Evolutionary conservation across 2,113 vertebrate genomes (phyloP).

Genomic region (Psephotus haematonotus): DNA sequence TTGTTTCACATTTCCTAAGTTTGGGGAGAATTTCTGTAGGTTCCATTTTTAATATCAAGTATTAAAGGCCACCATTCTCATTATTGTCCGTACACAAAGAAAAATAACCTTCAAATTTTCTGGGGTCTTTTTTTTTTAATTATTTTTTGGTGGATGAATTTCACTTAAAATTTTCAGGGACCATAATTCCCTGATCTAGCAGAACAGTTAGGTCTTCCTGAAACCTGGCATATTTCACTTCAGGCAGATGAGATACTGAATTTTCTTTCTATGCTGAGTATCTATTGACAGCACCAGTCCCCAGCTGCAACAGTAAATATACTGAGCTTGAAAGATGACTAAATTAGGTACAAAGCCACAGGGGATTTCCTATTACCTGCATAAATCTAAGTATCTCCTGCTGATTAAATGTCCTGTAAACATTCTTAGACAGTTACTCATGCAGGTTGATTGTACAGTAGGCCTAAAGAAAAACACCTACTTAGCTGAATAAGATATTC

Average conservation of each 20-base stretch:
- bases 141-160: neutral
- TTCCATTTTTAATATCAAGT: neutral
- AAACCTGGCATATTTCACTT: neutral
- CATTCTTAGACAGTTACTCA: slow-evolving; percentile 45
- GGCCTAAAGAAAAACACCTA: neutral
- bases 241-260: neutral
- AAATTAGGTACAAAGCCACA: slow-evolving; percentile 24
- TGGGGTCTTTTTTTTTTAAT: neutral
- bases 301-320: slow-evolving; percentile 31
- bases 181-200: neutral
- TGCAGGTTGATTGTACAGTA: neutral
- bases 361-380: slow-evolving; percentile 31
- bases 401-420: slow-evolving; percentile 33
- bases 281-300: neutral
- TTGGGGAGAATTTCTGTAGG: neutral
- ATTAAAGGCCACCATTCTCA: neutral
- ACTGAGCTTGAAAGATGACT: neutral
- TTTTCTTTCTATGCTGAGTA: neutral
- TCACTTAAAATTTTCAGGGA: neutral
- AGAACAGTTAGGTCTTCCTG: neutral
- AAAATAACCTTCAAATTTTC: neutral
- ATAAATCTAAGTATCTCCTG: slow-evolving; percentile 27
- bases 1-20: neutral
- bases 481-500: neutral
- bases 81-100: neutral